phyloP scores from a whole-genome alignment of 2,888 invertebrate species.

The Troides helena region DNA sequence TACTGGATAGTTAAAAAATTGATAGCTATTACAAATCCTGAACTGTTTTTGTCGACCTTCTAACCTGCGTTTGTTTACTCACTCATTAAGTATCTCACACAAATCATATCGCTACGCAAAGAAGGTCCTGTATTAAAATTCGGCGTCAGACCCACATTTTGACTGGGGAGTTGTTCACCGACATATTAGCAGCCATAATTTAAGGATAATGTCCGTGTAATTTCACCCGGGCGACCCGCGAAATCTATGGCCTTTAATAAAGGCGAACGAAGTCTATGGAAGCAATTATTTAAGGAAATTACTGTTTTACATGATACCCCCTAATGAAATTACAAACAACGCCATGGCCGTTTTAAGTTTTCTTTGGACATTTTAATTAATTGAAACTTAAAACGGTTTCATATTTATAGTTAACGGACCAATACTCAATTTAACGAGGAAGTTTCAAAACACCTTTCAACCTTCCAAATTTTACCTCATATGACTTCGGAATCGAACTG shows the following conservation, averaged over 20 bases:
- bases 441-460: no score
- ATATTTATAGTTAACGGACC: background rate
- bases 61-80: background rate
- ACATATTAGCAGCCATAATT: slow-evolving; percentile 78
- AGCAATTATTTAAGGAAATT: slow-evolving; percentile 76
- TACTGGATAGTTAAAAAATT: no score
- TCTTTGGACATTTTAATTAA: slow-evolving; percentile 46
- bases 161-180: slow-evolving; percentile 51
- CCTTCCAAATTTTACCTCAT: no score
- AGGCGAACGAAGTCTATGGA: slow-evolving; percentile 67
- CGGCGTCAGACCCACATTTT: slow-evolving; percentile 46
- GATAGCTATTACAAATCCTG: background rate
- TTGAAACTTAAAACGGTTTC: slow-evolving; percentile 40
- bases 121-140: slow-evolving; percentile 41
- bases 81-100: background rate
- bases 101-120: slow-evolving; percentile 33
- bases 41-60: background rate
- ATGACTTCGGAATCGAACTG: no score
- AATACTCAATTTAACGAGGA: no score
- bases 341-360: slow-evolving; percentile 45
- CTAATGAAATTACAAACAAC: slow-evolving; percentile 65
- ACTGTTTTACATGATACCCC: slow-evolving; percentile 63
- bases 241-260: slow-evolving; percentile 79
- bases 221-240: slow-evolving; percentile 63
- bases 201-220: slow-evolving; percentile 72